These are phyloP conservation scores for Alosa alosa DNA, from an alignment of 2,113 vertebrate species.

Conservation along the genomic window DNA sequence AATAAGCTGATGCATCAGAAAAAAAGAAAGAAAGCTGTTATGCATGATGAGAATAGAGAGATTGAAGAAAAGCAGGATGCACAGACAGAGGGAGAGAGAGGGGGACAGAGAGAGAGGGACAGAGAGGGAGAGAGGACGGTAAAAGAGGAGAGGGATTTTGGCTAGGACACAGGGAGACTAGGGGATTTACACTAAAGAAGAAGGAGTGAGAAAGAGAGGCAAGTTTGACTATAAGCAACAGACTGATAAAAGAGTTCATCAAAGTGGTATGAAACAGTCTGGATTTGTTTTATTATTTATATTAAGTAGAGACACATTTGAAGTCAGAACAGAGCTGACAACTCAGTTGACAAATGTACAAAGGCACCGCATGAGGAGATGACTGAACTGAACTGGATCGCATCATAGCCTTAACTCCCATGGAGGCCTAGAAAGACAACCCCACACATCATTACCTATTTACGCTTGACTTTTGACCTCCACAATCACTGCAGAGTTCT, in stretches of 20 bases:
- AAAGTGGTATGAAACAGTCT: background rate
- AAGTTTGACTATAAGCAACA: background rate
- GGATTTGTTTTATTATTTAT: background rate
- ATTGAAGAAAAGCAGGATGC: background rate
- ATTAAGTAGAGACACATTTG: background rate
- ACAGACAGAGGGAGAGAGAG: background rate
- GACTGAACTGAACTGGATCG: background rate
- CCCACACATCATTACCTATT: too few relatives aligned
- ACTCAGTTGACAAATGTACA: background rate
- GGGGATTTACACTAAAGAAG: background rate
- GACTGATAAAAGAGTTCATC: background rate
- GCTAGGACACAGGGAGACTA: background rate
- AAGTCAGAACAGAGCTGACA: background rate
- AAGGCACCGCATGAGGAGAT: background rate
- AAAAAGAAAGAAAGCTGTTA: conserved; percentile 41
- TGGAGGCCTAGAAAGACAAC: too few relatives aligned
- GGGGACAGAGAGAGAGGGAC: background rate
- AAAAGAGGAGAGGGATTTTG: background rate
- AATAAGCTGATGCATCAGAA: conserved; percentile 52
- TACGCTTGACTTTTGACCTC: background rate
- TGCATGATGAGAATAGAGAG: conserved; percentile 39
- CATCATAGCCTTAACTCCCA: too few relatives aligned
- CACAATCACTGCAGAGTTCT: background rate
- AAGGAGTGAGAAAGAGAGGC: background rate
- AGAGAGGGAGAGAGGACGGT: too few relatives aligned